A percentile compares a stretch with the other conserved stretches of the same genome.
Conservation (phyloP, 2,888 invertebrate genomes). For the Cantharis lateralis region DNA sequence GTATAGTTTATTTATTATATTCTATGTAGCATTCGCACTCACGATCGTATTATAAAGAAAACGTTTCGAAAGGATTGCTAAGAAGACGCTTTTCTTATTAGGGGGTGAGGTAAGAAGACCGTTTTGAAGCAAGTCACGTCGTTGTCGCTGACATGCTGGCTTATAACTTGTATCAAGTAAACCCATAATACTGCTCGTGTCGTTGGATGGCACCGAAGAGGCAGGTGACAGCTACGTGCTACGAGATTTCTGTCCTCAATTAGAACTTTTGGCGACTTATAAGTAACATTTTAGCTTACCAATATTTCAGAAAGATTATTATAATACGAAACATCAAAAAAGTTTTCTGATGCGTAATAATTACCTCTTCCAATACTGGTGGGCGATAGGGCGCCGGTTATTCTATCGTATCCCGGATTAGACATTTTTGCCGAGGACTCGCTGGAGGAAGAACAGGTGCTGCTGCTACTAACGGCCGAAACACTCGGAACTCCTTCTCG, state of each 20-base stretch:
- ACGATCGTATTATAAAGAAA: constrained; percentile 24
- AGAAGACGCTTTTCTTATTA: constrained; percentile 22
- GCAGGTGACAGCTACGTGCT: constrained; percentile 52
- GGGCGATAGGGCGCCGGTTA: constrained; percentile 71
- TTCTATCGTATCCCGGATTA: constrained; percentile 50
- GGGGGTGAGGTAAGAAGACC: constrained; percentile 42
- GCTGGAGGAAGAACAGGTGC: constrained; percentile 45
- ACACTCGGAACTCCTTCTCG: constrained; percentile 69
- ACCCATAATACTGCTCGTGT: constrained; percentile 47
- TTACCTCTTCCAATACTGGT: constrained; percentile 79
- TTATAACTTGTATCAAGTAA: constrained; percentile 55
- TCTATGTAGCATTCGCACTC: constrained; percentile 19
- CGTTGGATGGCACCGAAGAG: constrained; percentile 47
- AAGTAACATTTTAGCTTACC: constrained; percentile 12
- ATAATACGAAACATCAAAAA: constrained; percentile 12
- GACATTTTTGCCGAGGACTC: constrained; percentile 52
- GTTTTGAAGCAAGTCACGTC: constrained; percentile 52
- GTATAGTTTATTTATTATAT: constrained; percentile 27
- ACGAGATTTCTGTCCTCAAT: constrained; percentile 43
- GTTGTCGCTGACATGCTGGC: constrained; percentile 49
- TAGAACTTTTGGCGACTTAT: constrained; percentile 40
- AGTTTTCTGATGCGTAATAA: constrained; percentile 39
- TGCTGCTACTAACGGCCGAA: constrained; percentile 58
- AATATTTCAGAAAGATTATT: constrained; percentile 16
- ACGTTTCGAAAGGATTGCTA: constrained; percentile 45